Percentiles rank a stretch among this genome's conserved stretches.
Evolutionary conservation across 2,113 vertebrate species (phyloP).

Genomic region (Bungarus multicinctus): DNA sequence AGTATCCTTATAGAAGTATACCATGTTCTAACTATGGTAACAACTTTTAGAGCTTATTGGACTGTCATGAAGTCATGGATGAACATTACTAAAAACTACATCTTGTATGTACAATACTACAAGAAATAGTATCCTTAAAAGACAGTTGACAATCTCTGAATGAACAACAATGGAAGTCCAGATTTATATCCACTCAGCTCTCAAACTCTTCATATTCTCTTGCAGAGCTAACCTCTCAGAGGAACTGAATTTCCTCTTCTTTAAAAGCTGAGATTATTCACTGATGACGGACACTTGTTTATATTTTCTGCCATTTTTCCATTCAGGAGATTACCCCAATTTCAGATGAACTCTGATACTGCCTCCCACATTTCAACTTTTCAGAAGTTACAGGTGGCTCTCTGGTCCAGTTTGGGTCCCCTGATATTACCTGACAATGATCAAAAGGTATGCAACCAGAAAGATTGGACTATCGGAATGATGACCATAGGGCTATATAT

Average conservation of each 20-base stretch:
- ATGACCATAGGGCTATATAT: neutral
- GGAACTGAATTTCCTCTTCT: neutral
- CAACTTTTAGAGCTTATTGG: neutral
- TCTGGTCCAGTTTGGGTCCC: neutral
- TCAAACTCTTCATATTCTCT: neutral
- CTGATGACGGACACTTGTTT: neutral
- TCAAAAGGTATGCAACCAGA: neutral
- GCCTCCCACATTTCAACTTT: neutral
- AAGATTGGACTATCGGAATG: neutral
- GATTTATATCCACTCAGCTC: neutral
- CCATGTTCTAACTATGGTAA: neutral
- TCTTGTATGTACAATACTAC: neutral
- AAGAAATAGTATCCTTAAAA: neutral
- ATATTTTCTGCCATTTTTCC: neutral
- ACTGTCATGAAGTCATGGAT: neutral
- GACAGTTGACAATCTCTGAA: neutral
- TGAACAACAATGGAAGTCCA: neutral
- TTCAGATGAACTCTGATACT: neutral
- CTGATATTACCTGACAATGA: neutral
- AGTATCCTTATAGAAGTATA: neutral
- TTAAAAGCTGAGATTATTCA: neutral
- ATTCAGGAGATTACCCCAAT: neutral
- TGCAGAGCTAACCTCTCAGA: neutral
- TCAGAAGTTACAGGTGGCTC: neutral
- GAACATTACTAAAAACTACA: neutral